Conservation (phyloP, 2,113 vertebrate species). For the Progne subis region DNA sequence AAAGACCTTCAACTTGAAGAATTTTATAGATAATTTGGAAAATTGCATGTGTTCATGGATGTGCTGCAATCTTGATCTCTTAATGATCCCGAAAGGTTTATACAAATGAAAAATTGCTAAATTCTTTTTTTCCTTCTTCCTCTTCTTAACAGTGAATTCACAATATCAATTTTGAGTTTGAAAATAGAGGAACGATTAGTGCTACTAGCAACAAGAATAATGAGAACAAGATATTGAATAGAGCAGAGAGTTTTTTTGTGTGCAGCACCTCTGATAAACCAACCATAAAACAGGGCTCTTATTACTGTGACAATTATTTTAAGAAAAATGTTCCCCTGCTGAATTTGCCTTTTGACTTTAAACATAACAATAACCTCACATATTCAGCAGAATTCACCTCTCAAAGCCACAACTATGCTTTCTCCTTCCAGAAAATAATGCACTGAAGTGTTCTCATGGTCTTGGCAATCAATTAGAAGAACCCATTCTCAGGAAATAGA, state of each 20-base stretch:
- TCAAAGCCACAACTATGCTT: not conserved
- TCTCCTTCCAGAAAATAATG: not conserved
- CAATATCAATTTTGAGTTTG: not conserved
- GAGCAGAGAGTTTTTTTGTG: not conserved
- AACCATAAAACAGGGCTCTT: not conserved
- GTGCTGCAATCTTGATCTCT: not conserved
- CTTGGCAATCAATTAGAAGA: constrained; percentile 19
- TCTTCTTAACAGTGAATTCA: not conserved
- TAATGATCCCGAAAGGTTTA: not conserved
- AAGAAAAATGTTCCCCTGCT: not conserved
- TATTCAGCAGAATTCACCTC: not conserved
- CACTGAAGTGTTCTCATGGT: not conserved
- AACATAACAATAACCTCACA: not conserved
- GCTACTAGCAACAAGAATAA: not conserved
- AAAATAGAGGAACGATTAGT: constrained; percentile 3
- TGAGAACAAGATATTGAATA: constrained; percentile 11
- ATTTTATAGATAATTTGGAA: not conserved
- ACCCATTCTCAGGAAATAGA: not conserved
- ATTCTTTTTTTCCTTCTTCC: not conserved
- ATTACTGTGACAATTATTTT: not conserved
- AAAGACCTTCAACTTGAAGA: not conserved
- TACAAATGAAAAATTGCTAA: not conserved
- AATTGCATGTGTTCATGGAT: not conserved
- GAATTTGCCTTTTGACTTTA: constrained; percentile 23
- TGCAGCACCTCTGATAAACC: not conserved